phyloP scores from a whole-genome alignment of 2,113 vertebrate genomes.

The Zosterops borbonicus region DNA sequence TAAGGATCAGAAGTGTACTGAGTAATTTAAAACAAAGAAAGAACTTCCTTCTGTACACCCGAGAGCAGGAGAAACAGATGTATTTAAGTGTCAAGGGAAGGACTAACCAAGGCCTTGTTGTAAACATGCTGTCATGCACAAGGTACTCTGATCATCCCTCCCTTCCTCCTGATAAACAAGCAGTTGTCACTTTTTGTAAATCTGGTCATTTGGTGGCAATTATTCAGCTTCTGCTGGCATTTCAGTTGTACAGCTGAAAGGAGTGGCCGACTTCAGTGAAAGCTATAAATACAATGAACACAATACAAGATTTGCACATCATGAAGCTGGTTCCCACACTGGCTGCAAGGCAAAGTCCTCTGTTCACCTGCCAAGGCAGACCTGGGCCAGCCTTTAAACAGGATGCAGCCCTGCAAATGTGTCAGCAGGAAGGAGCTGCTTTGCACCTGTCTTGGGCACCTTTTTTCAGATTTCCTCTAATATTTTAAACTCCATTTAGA shows the following conservation, averaged over 20 bases:
- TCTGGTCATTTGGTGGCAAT: conserved; percentile 15
- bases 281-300: not conserved
- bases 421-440: conserved; percentile 8
- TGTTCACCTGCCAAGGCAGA: conserved; percentile 9
- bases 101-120: not conserved
- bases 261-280: not conserved
- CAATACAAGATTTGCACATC: not conserved
- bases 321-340: not conserved
- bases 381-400: not conserved
- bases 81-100: not conserved
- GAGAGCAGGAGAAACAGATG: not conserved
- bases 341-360: not conserved
- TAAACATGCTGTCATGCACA: not conserved
- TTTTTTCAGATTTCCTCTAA: conserved; percentile 43
- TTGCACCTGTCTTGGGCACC: conserved; percentile 17
- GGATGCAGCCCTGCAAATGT: conserved; percentile 3
- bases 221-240: not conserved
- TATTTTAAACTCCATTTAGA: conserved; percentile 19
- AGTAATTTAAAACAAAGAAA: not conserved
- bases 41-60: not conserved
- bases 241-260: not conserved
- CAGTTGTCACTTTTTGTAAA: not conserved
- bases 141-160: not conserved
- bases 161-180: not conserved
- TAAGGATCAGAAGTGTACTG: not conserved